phyloP scores from a whole-genome alignment of 2,888 invertebrate genomes.

The Matsumyia berberina region DNA sequence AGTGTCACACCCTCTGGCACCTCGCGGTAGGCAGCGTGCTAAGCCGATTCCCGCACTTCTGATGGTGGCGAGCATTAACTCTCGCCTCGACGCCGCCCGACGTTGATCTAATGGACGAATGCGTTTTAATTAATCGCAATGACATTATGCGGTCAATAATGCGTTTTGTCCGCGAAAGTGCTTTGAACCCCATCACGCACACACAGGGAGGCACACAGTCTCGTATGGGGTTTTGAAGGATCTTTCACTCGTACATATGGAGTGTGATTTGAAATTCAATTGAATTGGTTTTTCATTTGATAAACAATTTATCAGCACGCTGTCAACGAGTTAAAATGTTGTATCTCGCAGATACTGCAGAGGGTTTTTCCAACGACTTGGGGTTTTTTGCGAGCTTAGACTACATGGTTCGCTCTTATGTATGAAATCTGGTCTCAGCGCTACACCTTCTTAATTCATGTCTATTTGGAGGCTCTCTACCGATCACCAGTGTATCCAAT shows the following conservation, averaged over 20 bases:
- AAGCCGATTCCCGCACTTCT: conserved; percentile 19
- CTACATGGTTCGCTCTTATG: too few species aligned
- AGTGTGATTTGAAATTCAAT: conserved; percentile 41
- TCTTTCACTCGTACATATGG: conserved; percentile 18
- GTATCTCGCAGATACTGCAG: too few species aligned
- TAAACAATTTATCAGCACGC: neutral
- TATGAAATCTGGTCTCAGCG: too few species aligned
- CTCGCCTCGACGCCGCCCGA: conserved; percentile 59
- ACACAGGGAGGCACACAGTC: neutral
- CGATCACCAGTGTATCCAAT: too few species aligned
- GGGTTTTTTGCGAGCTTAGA: too few species aligned
- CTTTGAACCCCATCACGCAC: conserved; percentile 56
- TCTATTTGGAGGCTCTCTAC: too few species aligned
- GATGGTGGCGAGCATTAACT: conserved; percentile 63
- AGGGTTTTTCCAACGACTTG: too few species aligned
- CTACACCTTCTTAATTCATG: too few species aligned
- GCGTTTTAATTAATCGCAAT: conserved; percentile 75
- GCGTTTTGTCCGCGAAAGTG: conserved; percentile 75
- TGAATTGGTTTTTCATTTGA: conserved; percentile 22
- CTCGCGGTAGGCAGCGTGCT: conserved; percentile 21
- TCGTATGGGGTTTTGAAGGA: conserved; percentile 56
- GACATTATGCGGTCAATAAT: conserved; percentile 75
- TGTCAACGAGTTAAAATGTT: neutral
- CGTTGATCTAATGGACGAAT: conserved; percentile 73
- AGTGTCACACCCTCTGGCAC: conserved; percentile 76